phyloP scores from a whole-genome alignment of 2,113 vertebrate genomes.

The Craseonycteris thonglongyai region DNA sequence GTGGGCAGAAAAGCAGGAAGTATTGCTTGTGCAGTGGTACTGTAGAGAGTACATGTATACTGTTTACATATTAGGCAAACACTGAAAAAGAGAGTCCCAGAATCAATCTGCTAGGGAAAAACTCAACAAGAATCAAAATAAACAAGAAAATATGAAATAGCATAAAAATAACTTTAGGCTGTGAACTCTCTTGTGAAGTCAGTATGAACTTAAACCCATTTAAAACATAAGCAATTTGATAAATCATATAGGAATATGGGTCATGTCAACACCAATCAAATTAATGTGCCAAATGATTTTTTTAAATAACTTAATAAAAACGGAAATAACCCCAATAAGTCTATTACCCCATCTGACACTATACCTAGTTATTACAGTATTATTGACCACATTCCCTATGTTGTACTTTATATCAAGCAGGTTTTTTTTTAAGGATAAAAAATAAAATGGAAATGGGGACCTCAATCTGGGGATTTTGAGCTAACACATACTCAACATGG shows the following conservation, averaged over 20 bases:
- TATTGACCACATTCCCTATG: too few species aligned
- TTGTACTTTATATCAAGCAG: too few species aligned
- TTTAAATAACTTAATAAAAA: not conserved
- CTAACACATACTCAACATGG: not conserved
- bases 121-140: not conserved
- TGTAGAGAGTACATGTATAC: not conserved
- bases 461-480: not conserved
- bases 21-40: not conserved
- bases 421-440: too few species aligned
- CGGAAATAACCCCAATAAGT: not conserved
- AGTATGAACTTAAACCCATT: not conserved
- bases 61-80: not conserved
- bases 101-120: constrained; percentile 10
- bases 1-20: not conserved
- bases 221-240: not conserved
- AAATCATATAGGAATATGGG: not conserved
- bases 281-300: not conserved
- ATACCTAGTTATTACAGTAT: too few species aligned
- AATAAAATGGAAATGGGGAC: not conserved
- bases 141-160: not conserved
- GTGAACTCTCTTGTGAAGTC: not conserved
- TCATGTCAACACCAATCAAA: not conserved
- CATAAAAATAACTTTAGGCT: not conserved
- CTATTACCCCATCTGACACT: too few species aligned
- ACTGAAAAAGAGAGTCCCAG: not conserved